Evolutionary conservation across 2,113 vertebrate genomes (phyloP).

Genomic region (Indri indri): DNA sequence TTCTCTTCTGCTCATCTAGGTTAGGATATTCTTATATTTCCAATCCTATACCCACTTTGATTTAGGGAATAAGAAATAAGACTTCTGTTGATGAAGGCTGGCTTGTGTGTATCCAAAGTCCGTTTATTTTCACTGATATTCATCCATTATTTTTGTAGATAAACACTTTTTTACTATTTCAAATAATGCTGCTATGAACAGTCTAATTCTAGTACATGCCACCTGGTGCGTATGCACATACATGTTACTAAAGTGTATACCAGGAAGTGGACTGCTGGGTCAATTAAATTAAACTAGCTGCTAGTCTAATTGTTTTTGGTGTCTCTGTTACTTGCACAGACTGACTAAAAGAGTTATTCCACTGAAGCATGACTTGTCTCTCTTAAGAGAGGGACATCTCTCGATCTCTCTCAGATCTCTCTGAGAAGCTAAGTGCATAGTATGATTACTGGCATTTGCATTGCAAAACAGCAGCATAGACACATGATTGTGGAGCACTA

Average conservation of each 20-base stretch:
- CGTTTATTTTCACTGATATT: constrained; percentile 17
- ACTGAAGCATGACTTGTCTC: background rate
- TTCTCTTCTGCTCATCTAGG: background rate
- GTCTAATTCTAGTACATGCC: background rate
- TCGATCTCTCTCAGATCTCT: background rate
- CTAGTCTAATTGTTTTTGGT: background rate
- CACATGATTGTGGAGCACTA: background rate
- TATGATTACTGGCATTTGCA: background rate
- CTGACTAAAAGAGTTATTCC: background rate
- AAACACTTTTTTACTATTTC: background rate
- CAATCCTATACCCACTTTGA: background rate
- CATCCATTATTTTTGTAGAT: background rate
- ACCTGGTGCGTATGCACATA: background rate
- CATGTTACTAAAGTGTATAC: background rate
- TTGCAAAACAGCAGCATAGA: background rate
- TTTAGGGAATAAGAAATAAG: background rate
- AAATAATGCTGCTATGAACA: background rate
- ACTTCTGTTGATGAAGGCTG: background rate
- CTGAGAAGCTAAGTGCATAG: background rate
- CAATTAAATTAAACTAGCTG: background rate
- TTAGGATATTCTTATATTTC: background rate
- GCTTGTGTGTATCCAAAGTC: background rate
- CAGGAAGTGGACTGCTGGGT: background rate
- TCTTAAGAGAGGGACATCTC: background rate
- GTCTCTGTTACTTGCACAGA: background rate